phyloP scores from a whole-genome alignment of 2,888 invertebrate species.

The Metallyticus violacea region DNA sequence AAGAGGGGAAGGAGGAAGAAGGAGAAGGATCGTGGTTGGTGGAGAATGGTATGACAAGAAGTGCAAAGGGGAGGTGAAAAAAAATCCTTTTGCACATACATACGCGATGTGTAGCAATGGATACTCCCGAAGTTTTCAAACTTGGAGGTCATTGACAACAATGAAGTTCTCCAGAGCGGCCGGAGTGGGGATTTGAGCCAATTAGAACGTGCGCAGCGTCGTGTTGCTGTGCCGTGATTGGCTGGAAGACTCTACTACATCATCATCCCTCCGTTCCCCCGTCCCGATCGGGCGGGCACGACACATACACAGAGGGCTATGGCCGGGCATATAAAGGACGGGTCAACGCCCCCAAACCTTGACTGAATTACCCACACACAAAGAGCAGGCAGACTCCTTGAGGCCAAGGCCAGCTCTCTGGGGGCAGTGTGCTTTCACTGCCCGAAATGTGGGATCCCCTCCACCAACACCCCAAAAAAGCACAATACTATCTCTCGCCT shows the following conservation, averaged over 20 bases:
- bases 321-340: conserved; percentile 23
- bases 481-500: not conserved
- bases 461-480: not conserved
- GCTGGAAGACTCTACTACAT: too few relatives aligned
- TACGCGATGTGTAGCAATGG: not conserved
- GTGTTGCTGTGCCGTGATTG: conserved; percentile 20
- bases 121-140: conserved; percentile 56
- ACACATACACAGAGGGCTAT: conserved; percentile 13
- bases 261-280: not conserved
- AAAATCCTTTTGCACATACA: conserved; percentile 1
- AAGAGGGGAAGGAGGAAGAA: conserved; percentile 47
- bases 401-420: not conserved
- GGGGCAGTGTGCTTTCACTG: not conserved
- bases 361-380: conserved; percentile 72
- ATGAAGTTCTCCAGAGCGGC: conserved; percentile 37
- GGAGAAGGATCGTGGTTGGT: conserved; percentile 33
- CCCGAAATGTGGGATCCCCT: not conserved
- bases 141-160: conserved; percentile 82
- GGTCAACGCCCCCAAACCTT: conserved; percentile 84
- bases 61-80: conserved; percentile 46
- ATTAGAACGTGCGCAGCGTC: conserved; percentile 17
- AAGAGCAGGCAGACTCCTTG: not conserved
- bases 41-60: conserved; percentile 35
- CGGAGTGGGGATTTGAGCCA: conserved; percentile 10
- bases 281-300: not conserved